A percentile compares a stretch with the other conserved stretches of the same genome.
Evolutionary conservation across 2,113 vertebrate genomes (phyloP).

Genomic region (Crypturellus undulatus): DNA sequence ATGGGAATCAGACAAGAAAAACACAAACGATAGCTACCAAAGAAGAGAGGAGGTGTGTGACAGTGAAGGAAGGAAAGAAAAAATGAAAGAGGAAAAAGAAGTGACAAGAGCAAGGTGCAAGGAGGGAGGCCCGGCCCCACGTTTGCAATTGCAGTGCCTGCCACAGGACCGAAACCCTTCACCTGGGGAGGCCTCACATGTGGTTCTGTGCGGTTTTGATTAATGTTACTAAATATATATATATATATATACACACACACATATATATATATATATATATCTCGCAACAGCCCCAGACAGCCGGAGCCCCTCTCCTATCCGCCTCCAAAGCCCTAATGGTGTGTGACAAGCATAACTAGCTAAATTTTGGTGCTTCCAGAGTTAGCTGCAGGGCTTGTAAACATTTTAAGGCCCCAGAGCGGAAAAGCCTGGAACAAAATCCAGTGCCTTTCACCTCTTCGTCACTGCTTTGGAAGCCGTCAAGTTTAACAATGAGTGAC

Average conservation of each 20-base stretch:
- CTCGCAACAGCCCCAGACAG: neutral
- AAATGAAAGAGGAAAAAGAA: neutral
- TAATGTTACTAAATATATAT: neutral
- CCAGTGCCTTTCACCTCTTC: neutral
- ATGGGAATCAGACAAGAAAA: neutral
- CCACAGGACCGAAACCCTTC: neutral
- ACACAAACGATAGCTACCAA: neutral
- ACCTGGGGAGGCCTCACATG: neutral
- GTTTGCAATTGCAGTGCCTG: neutral
- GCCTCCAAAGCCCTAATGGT: constrained; percentile 9
- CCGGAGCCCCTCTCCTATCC: neutral
- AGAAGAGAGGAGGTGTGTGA: neutral
- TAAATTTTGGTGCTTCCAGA: constrained; percentile 18
- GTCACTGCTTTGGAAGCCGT: neutral
- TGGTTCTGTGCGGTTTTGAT: neutral
- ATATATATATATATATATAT: no score
- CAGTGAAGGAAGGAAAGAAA: neutral
- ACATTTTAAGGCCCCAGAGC: neutral
- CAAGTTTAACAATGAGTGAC: neutral
- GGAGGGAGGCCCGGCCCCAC: neutral
- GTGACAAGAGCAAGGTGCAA: neutral
- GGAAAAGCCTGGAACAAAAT: constrained; percentile 7
- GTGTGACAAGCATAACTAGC: constrained; percentile 40
- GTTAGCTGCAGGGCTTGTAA: constrained; percentile 23
- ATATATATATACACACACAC: no score